phyloP scores from a whole-genome alignment of 2,888 invertebrate species.

The Phengaris alcon region DNA sequence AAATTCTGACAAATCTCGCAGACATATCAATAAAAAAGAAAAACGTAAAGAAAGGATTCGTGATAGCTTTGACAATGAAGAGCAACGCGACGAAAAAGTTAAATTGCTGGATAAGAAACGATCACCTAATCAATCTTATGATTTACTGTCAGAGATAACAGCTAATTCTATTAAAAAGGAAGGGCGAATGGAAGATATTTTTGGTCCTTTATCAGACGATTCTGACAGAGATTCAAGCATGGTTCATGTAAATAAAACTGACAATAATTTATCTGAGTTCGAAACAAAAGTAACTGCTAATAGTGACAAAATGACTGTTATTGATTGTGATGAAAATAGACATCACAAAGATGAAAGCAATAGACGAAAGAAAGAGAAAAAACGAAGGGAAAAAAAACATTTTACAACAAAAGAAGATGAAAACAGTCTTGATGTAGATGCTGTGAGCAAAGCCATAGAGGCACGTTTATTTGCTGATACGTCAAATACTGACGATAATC shows the following conservation, averaged over 20 bases:
- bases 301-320: slow-evolving; percentile 44
- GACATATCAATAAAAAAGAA: slow-evolving; percentile 79
- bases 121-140: slow-evolving; percentile 50
- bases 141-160: slow-evolving; percentile 50
- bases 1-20: slow-evolving; percentile 74
- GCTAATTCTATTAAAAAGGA: slow-evolving; percentile 79
- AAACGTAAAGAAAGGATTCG: slow-evolving; percentile 80
- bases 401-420: slow-evolving; percentile 83
- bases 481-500: slow-evolving; percentile 70
- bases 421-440: slow-evolving; percentile 88
- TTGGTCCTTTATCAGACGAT: slow-evolving; percentile 91
- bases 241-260: slow-evolving; percentile 36
- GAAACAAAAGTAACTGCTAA: slow-evolving; percentile 41
- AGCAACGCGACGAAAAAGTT: slow-evolving; percentile 73
- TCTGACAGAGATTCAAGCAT: slow-evolving; percentile 61
- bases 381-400: slow-evolving; percentile 81
- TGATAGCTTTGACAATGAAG: slow-evolving; percentile 70
- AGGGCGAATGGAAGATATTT: slow-evolving; percentile 92
- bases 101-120: slow-evolving; percentile 81
- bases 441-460: slow-evolving; percentile 89
- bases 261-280: slow-evolving; percentile 53
- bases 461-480: slow-evolving; percentile 87
- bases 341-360: slow-evolving; percentile 75
- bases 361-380: slow-evolving; percentile 81
- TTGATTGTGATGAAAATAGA: slow-evolving; percentile 52